Conservation (phyloP, 2,797 vertebrate genomes). For the Stomatorhinus walkeri region DNA sequence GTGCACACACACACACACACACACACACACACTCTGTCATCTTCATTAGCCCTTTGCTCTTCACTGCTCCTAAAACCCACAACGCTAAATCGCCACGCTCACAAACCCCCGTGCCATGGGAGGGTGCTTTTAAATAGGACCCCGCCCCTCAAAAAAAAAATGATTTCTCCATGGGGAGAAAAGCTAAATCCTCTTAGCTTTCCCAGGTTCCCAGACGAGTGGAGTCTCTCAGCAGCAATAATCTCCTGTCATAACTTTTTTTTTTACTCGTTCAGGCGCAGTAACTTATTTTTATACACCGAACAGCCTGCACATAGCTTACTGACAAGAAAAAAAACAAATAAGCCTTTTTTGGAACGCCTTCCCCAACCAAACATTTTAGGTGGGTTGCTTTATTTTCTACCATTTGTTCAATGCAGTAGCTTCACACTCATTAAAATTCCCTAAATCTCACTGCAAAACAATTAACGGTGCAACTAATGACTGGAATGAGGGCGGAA, state of each 20-base stretch:
- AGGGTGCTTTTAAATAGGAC: neutral
- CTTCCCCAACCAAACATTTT: slow-evolving; percentile 18
- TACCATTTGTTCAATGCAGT: slow-evolving; percentile 9
- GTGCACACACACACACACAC: too few relatives aligned
- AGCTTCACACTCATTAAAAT: neutral
- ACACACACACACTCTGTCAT: neutral
- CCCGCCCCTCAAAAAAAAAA: neutral
- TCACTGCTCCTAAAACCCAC: neutral
- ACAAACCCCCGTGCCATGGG: neutral
- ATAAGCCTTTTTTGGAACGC: neutral
- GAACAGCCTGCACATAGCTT: neutral
- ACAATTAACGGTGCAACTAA: neutral
- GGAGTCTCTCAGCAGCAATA: neutral
- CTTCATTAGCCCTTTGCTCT: neutral
- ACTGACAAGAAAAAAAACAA: neutral
- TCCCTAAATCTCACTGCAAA: neutral
- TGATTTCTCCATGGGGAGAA: neutral
- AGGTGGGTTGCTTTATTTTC: slow-evolving; percentile 25
- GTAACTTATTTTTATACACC: slow-evolving; percentile 1
- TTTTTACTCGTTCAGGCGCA: neutral
- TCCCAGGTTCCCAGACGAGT: neutral
- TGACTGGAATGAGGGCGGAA: neutral
- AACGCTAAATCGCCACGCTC: neutral
- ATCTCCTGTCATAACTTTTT: slow-evolving; percentile 10
- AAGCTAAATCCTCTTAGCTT: slow-evolving; percentile 8